These are phyloP conservation scores for Leptinotarsa undecemlineata DNA, from an alignment of 1,140 invertebrate genomes.

Conservation along the genomic window DNA sequence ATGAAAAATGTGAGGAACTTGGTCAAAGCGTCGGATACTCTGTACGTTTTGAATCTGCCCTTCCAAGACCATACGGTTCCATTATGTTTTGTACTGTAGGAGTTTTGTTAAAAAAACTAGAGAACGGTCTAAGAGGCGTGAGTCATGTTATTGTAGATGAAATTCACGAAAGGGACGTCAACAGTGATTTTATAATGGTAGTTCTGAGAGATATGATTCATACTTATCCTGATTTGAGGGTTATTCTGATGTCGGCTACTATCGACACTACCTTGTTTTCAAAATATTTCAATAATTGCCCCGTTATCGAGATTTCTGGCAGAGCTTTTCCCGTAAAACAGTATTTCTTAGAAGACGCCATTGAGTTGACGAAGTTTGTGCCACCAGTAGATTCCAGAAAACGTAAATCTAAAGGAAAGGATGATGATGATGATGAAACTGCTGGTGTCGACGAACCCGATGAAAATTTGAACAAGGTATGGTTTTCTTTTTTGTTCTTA, in stretches of 20 bases:
- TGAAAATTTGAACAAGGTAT: slow-evolving; percentile 79
- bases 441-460: slow-evolving; percentile 67
- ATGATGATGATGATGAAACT: slow-evolving; percentile 59
- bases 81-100: slow-evolving; percentile 95
- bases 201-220: slow-evolving; percentile 90
- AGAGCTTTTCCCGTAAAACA: slow-evolving; percentile 81
- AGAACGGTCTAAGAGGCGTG: slow-evolving; percentile 82
- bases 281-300: slow-evolving; percentile 89
- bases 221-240: slow-evolving; percentile 83
- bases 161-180: slow-evolving; percentile 96
- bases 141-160: slow-evolving; percentile 95
- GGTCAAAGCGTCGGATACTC: slow-evolving; percentile 85
- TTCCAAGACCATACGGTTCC: slow-evolving; percentile 89
- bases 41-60: slow-evolving; percentile 86
- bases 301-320: slow-evolving; percentile 79
- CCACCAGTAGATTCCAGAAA: slow-evolving; percentile 73
- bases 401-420: slow-evolving; percentile 60
- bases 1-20: slow-evolving; percentile 82
- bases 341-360: slow-evolving; percentile 89
- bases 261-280: slow-evolving; percentile 91
- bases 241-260: slow-evolving; percentile 97
- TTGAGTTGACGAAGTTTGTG: slow-evolving; percentile 80
- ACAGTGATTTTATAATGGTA: slow-evolving; percentile 95
- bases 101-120: slow-evolving; percentile 89
- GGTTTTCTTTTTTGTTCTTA: neutral